These are phyloP conservation scores for Rotaria socialis DNA, from an alignment of 2,888 invertebrate genomes.

Conservation along the genomic window DNA sequence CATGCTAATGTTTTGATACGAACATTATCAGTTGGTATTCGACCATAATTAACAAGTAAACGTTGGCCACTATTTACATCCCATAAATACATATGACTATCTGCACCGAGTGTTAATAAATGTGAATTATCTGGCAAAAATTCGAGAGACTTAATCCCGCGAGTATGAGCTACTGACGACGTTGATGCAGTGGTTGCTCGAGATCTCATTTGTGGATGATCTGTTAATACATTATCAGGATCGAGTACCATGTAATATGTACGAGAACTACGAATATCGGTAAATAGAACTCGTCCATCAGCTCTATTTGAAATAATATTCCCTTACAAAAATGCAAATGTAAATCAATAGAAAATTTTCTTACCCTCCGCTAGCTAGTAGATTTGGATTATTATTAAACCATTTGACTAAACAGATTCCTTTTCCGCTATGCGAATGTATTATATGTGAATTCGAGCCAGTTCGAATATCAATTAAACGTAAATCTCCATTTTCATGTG, in stretches of 20 bases:
- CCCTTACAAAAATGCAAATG: no score
- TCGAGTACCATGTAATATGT: neutral
- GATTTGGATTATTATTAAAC: conserved; percentile 33
- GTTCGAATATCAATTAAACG: conserved; percentile 28
- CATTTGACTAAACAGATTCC: neutral
- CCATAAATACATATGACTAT: conserved; percentile 11
- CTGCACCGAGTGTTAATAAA: neutral
- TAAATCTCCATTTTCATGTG: conserved; percentile 6
- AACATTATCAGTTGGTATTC: neutral
- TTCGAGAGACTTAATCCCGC: neutral
- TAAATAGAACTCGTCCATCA: conserved; percentile 18
- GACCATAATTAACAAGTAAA: conserved; percentile 26
- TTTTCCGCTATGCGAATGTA: conserved; percentile 7
- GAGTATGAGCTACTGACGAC: neutral
- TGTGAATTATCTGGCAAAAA: conserved; percentile 16
- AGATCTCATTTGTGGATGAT: neutral
- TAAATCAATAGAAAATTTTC: neutral
- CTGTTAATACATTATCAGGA: conserved; percentile 11
- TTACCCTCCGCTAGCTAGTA: conserved; percentile 33
- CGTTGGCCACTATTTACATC: neutral
- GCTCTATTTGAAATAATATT: neutral
- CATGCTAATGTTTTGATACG: neutral
- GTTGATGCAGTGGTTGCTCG: neutral
- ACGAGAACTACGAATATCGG: conserved; percentile 29
- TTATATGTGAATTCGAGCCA: neutral